Percentiles rank a stretch among this genome's conserved stretches.
Conservation (phyloP, 2,888 invertebrate genomes). For the Rutpela maculata region DNA sequence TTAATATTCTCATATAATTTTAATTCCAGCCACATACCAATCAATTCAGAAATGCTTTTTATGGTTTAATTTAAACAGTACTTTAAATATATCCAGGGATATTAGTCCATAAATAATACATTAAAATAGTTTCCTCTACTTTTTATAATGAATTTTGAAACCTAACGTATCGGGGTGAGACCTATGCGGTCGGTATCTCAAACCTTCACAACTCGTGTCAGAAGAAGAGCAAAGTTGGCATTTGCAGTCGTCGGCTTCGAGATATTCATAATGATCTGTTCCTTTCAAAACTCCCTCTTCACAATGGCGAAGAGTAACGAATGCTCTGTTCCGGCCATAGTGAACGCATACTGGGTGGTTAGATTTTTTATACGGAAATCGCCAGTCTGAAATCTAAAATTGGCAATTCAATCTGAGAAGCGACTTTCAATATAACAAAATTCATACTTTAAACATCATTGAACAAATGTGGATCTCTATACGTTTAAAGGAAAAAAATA, state of each 20-base stretch:
- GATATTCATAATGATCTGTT: conserved; percentile 82
- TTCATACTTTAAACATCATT: no score
- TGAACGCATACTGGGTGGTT: conserved; percentile 92
- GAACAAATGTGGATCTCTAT: no score
- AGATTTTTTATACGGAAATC: conserved; percentile 91
- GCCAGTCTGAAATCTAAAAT: conserved; percentile 87
- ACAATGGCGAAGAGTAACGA: conserved; percentile 83
- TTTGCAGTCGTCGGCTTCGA: conserved; percentile 86
- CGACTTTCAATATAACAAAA: no score
- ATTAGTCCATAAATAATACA: neutral
- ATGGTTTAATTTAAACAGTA: neutral
- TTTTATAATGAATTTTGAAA: conserved; percentile 53
- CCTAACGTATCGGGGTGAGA: conserved; percentile 69
- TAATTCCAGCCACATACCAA: conserved; percentile 27
- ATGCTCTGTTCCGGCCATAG: conserved; percentile 80
- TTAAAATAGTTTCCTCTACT: neutral
- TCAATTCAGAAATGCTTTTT: neutral
- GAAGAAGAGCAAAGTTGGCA: conserved; percentile 83
- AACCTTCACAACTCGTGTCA: conserved; percentile 83
- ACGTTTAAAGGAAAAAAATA: no score
- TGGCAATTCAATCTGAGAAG: no score
- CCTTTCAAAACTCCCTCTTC: conserved; percentile 83
- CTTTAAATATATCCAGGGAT: conserved; percentile 5
- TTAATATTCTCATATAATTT: conserved; percentile 8
- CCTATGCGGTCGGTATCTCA: conserved; percentile 75